A percentile compares a stretch with the other conserved stretches of the same genome.
phyloP scores from a whole-genome alignment of 2,888 invertebrate genomes.

The Caenorhabditis uteleia region DNA sequence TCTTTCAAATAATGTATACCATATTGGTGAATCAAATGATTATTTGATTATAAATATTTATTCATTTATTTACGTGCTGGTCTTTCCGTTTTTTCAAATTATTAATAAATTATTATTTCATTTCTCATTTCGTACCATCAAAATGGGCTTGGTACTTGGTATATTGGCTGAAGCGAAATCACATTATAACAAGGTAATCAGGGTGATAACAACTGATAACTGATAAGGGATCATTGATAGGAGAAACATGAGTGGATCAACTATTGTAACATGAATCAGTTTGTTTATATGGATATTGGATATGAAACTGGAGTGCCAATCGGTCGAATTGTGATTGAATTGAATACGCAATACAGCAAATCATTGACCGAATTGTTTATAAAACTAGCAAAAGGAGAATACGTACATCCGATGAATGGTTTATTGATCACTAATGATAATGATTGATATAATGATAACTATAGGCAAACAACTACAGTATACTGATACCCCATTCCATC shows the following conservation, averaged over 20 bases:
- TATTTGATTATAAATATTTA: constrained; percentile 7
- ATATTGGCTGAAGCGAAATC: constrained; percentile 31
- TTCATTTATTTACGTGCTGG: background rate
- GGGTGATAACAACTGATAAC: too few species aligned
- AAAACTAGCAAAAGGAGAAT: constrained; percentile 24
- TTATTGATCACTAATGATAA: background rate
- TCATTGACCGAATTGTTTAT: constrained; percentile 25
- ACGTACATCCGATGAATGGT: constrained; percentile 23
- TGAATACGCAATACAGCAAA: constrained; percentile 13
- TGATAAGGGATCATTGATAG: too few species aligned
- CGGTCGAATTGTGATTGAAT: constrained; percentile 23
- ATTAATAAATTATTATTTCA: too few species aligned
- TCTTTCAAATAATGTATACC: constrained; percentile 35
- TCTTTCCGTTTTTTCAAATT: background rate
- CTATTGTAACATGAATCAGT: constrained; percentile 38
- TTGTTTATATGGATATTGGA: constrained; percentile 35
- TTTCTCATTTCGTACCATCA: background rate
- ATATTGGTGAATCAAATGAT: constrained; percentile 37
- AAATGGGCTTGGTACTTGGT: constrained; percentile 36
- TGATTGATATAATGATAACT: background rate
- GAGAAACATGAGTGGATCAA: constrained; percentile 25
- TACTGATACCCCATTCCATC: constrained; percentile 22
- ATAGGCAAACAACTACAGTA: constrained; percentile 21
- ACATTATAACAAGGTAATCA: constrained; percentile 28
- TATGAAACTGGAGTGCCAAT: constrained; percentile 33